A percentile compares a stretch with the other conserved stretches of the same genome.
phyloP scores from a whole-genome alignment of 1,140 invertebrate species.

The Mesaphorura yosii region DNA sequence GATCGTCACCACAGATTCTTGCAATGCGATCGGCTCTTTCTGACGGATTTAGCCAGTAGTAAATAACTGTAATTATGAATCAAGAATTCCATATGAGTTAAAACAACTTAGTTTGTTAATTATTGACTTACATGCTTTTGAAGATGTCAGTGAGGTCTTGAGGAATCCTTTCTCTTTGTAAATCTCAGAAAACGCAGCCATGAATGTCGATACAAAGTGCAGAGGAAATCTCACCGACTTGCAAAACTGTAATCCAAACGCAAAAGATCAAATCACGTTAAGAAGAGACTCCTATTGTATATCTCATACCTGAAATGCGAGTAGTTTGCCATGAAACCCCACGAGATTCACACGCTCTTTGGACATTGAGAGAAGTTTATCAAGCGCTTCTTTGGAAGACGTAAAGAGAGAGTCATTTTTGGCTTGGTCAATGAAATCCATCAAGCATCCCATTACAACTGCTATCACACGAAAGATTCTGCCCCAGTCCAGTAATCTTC shows the following conservation, averaged over 20 bases:
- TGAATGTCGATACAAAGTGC: constrained; percentile 16
- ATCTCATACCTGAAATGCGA: constrained; percentile 25
- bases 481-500: constrained; percentile 27
- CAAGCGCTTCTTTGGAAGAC: constrained; percentile 17
- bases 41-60: constrained; percentile 24
- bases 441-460: constrained; percentile 19
- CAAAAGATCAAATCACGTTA: not conserved
- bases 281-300: not conserved
- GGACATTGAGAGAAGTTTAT: constrained; percentile 24
- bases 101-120: not conserved
- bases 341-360: constrained; percentile 27
- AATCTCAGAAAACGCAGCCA: constrained; percentile 29
- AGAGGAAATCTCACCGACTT: constrained; percentile 25
- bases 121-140: constrained; percentile 21
- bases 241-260: constrained; percentile 22
- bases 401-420: constrained; percentile 26
- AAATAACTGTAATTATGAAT: constrained; percentile 14
- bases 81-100: not conserved
- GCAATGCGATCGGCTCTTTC: constrained; percentile 26
- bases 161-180: constrained; percentile 23
- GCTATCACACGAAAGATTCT: constrained; percentile 26
- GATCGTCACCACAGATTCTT: constrained; percentile 24
- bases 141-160: constrained; percentile 17
- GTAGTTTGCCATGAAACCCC: constrained; percentile 28
- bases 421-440: constrained; percentile 19